phyloP scores from a whole-genome alignment of 2,113 vertebrate genomes.

The Dasyornis broadbenti region DNA sequence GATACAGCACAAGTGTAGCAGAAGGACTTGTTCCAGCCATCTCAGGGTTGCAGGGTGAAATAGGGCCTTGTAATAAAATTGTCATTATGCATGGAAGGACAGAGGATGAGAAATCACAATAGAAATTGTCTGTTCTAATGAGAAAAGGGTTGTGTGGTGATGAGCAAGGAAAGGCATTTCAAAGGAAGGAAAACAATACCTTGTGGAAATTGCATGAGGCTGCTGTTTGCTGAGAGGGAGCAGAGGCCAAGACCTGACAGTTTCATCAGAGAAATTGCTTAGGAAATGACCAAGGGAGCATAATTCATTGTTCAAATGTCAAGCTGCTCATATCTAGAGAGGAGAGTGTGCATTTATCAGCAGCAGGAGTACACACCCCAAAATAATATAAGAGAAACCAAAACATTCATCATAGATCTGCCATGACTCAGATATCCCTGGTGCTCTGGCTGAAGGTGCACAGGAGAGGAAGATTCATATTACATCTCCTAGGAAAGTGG shows the following conservation, averaged over 20 bases:
- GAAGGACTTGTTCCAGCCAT: neutral
- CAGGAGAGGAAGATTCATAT: neutral
- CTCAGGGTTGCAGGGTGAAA: neutral
- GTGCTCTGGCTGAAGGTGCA: neutral
- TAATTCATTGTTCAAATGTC: neutral
- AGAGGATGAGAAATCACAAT: neutral
- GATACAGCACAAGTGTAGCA: neutral
- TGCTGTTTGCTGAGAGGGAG: neutral
- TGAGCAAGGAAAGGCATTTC: neutral
- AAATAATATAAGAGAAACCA: neutral
- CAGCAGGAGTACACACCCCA: neutral
- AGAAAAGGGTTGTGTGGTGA: neutral
- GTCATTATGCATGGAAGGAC: neutral
- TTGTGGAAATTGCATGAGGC: conserved; percentile 8
- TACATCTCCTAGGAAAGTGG: neutral
- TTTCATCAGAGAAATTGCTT: conserved; percentile 2
- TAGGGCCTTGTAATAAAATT: neutral
- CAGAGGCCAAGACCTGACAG: neutral
- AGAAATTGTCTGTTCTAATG: neutral
- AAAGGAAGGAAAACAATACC: neutral
- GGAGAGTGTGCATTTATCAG: neutral
- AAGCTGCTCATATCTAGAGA: neutral
- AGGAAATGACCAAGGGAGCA: neutral
- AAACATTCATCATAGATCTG: neutral
- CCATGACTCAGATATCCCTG: neutral